Percentiles rank a stretch among this genome's conserved stretches.
Evolutionary conservation across 2,113 vertebrate genomes (phyloP).

Genomic region (Varanus komodoensis): DNA sequence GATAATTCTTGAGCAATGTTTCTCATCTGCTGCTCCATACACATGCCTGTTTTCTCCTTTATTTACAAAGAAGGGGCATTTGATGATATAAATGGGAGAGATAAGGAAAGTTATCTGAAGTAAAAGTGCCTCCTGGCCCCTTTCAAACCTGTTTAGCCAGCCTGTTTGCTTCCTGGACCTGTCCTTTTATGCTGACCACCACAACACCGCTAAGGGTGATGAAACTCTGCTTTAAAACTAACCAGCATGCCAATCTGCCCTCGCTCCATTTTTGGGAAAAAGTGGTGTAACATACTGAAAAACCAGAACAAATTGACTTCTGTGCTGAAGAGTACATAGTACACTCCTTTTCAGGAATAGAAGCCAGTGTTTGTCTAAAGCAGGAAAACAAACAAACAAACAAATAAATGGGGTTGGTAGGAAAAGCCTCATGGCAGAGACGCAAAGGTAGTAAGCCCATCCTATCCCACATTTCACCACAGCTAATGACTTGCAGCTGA

Average conservation of each 20-base stretch:
- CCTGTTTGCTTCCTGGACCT: not conserved
- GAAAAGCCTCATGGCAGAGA: not conserved
- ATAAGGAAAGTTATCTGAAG: conserved; percentile 25
- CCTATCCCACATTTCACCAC: not conserved
- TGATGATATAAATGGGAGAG: conserved; percentile 15
- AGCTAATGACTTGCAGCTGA: not conserved
- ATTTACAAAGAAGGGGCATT: not conserved
- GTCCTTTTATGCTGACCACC: not conserved
- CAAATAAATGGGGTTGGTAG: too few species aligned
- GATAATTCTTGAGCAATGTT: not conserved
- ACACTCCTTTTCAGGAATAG: not conserved
- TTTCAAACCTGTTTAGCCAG: conserved; percentile 11
- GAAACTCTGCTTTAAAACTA: not conserved
- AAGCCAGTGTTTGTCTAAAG: not conserved
- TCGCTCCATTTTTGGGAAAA: not conserved
- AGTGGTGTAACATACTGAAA: not conserved
- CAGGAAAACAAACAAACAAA: not conserved
- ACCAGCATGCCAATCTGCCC: not conserved
- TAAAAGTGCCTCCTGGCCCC: conserved; percentile 1
- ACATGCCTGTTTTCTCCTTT: not conserved
- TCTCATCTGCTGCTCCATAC: conserved; percentile 20
- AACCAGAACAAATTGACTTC: not conserved
- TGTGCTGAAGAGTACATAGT: not conserved
- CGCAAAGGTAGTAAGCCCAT: not conserved
- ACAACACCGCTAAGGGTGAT: not conserved